These are phyloP conservation scores for Sminthurides bifidus DNA, from an alignment of 1,140 invertebrate genomes.

Conservation along the genomic window DNA sequence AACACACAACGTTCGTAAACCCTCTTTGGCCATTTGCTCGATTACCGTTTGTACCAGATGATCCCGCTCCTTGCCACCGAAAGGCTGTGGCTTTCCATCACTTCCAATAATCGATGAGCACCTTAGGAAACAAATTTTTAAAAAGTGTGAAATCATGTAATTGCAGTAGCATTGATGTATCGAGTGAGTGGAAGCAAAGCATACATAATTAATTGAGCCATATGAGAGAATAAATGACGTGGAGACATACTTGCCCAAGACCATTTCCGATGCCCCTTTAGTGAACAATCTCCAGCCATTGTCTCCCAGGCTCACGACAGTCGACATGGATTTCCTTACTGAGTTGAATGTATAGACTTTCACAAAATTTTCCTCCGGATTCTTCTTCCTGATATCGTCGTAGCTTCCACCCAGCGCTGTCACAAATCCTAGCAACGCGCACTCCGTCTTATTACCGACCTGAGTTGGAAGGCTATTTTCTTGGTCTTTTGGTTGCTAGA, in stretches of 20 bases:
- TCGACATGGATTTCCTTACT: slow-evolving; percentile 56
- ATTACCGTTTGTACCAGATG: slow-evolving; percentile 46
- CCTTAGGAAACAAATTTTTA: slow-evolving; percentile 29
- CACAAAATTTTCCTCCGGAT: slow-evolving; percentile 47
- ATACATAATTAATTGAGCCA: background rate
- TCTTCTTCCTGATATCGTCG: slow-evolving; percentile 42
- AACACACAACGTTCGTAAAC: slow-evolving; percentile 49
- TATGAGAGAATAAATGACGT: background rate
- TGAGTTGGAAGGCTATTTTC: slow-evolving; percentile 42
- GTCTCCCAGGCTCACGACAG: slow-evolving; percentile 43
- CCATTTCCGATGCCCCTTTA: slow-evolving; percentile 58
- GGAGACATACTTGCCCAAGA: slow-evolving; percentile 47
- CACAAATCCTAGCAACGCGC: slow-evolving; percentile 53
- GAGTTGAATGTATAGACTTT: slow-evolving; percentile 63
- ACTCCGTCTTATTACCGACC: slow-evolving; percentile 60
- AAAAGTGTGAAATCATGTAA: background rate
- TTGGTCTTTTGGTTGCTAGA: background rate
- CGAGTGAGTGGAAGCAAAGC: background rate
- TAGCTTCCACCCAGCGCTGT: slow-evolving; percentile 48
- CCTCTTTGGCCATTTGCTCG: slow-evolving; percentile 52
- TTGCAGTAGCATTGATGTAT: background rate
- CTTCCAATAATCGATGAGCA: slow-evolving; percentile 44
- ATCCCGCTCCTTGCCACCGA: slow-evolving; percentile 40
- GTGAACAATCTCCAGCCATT: slow-evolving; percentile 48
- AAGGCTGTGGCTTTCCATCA: slow-evolving; percentile 39